Percentiles rank a stretch among this genome's conserved stretches.
These are phyloP conservation scores for Balanococcus diminutus DNA, from an alignment of 2,888 invertebrate genomes.

Conservation along the genomic window DNA sequence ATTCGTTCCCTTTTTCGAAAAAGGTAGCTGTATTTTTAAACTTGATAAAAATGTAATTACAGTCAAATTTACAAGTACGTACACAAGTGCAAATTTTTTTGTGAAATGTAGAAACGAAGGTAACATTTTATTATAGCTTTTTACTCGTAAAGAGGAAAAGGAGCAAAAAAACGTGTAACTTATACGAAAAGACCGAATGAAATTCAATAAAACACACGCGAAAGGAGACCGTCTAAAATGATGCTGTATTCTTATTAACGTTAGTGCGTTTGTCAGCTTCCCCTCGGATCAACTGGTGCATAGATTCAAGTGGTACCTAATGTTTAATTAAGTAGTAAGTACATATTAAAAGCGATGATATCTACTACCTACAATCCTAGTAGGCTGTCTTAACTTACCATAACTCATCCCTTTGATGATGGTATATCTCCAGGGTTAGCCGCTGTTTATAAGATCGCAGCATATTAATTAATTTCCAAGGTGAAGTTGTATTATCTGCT, in stretches of 20 bases:
- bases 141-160: not conserved
- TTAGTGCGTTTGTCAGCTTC: not conserved
- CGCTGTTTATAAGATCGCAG: not conserved
- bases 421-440: not conserved
- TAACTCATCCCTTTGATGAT: not conserved
- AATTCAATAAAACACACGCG: not conserved
- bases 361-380: not conserved
- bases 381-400: not conserved
- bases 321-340: constrained; percentile 11
- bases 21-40: not conserved
- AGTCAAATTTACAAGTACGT: not conserved
- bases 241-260: not conserved
- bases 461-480: not conserved
- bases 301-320: not conserved
- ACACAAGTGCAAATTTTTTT: not conserved
- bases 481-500: not conserved
- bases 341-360: not conserved
- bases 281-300: not conserved
- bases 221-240: not conserved
- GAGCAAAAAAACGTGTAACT: not conserved
- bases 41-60: constrained; percentile 20
- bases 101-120: not conserved
- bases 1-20: not conserved
- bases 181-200: not conserved
- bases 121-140: not conserved